Evolutionary conservation across 2,888 invertebrate genomes (phyloP).

Genomic region (Thymelicus sylvestris): DNA sequence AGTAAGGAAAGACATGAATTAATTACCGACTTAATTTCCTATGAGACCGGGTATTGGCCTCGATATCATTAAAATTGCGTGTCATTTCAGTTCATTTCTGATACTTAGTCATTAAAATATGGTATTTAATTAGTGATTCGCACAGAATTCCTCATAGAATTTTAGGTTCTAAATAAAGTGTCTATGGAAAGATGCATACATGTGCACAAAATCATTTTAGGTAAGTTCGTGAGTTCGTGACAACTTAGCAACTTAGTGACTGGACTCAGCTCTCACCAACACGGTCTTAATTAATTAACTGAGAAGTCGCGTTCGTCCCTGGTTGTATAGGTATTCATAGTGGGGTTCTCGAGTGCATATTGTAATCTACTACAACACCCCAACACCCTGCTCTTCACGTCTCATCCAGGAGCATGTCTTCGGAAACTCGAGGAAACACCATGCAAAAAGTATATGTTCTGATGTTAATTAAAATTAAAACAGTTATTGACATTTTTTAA

Average conservation of each 20-base stretch:
- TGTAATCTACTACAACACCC: conserved; percentile 74
- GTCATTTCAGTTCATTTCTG: not conserved
- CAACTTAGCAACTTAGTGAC: no score
- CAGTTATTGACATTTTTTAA: no score
- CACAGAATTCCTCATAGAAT: no score
- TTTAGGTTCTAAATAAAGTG: no score
- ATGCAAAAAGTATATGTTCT: conserved; percentile 8
- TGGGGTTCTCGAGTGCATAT: conserved; percentile 83
- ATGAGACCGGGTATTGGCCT: not conserved
- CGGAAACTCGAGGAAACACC: conserved; percentile 35
- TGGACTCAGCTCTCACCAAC: conserved; percentile 8
- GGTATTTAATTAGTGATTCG: no score
- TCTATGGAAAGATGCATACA: no score
- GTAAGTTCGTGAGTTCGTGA: no score
- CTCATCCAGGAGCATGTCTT: conserved; percentile 74
- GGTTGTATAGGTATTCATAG: conserved; percentile 73
- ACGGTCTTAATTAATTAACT: conserved; percentile 56
- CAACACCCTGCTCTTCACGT: conserved; percentile 72
- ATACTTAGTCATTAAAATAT: no score
- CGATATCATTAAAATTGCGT: conserved; percentile 10
- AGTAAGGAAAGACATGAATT: conserved; percentile 23
- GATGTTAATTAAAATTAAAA: no score
- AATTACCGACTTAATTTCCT: conserved; percentile 27
- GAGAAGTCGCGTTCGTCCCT: conserved; percentile 61
- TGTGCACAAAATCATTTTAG: no score